phyloP scores from a whole-genome alignment of 1,140 invertebrate species.

The Saccostrea echinata region DNA sequence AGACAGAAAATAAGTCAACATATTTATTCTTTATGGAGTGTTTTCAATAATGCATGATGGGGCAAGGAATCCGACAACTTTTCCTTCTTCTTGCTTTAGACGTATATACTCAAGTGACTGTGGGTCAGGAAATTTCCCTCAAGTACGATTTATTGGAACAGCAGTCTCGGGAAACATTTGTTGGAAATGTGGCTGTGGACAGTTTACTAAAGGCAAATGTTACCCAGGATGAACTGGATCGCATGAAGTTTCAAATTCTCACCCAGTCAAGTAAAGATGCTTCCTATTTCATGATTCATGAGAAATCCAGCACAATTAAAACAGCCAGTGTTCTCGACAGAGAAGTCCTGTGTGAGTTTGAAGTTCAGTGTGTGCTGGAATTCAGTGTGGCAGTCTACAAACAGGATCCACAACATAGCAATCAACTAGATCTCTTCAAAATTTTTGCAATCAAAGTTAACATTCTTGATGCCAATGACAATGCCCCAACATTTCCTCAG shows the following conservation, averaged over 20 bases:
- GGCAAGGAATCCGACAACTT: conserved; percentile 52
- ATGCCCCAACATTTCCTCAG: conserved; percentile 88
- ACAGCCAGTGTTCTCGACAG: conserved; percentile 68
- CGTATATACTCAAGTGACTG: conserved; percentile 52
- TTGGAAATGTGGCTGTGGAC: conserved; percentile 73
- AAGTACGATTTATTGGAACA: conserved; percentile 69
- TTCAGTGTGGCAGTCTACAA: conserved; percentile 72
- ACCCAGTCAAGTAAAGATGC: conserved; percentile 66
- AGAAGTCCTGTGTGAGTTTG: conserved; percentile 66
- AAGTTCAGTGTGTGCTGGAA: conserved; percentile 61
- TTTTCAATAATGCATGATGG: conserved; percentile 43
- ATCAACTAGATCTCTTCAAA: conserved; percentile 65
- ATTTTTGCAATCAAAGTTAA: conserved; percentile 74
- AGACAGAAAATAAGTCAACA: neutral
- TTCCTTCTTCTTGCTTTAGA: conserved; percentile 58
- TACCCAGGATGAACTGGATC: conserved; percentile 65
- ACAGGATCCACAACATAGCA: conserved; percentile 55
- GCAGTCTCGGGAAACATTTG: conserved; percentile 65
- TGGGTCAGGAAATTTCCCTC: conserved; percentile 56
- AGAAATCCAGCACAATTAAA: conserved; percentile 68
- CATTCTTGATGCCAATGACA: conserved; percentile 92
- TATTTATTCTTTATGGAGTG: conserved; percentile 10
- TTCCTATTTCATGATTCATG: conserved; percentile 69
- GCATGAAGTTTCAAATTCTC: conserved; percentile 72
- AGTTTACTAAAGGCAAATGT: conserved; percentile 69